phyloP scores from a whole-genome alignment of 2,888 invertebrate species.

The Dolomedes plantarius region DNA sequence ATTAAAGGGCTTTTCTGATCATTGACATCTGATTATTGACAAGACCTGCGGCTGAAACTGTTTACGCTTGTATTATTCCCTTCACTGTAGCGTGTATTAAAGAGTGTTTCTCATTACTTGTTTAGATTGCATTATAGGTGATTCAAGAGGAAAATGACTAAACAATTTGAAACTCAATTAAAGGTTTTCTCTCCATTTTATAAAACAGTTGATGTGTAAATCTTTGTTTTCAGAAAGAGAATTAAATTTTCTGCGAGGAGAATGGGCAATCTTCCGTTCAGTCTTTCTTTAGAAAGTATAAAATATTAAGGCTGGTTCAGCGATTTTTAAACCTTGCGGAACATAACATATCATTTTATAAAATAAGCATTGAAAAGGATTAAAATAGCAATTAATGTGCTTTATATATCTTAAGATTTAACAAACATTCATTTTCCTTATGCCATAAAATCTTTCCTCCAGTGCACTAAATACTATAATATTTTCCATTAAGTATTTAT shows the following conservation, averaged over 20 bases:
- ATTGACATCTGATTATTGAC: conserved; percentile 38
- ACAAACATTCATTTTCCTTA: too few relatives aligned
- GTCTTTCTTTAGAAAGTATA: too few relatives aligned
- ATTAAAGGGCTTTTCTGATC: conserved; percentile 5
- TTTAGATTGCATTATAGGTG: conserved; percentile 25
- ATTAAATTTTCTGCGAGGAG: not conserved
- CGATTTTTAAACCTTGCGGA: too few relatives aligned
- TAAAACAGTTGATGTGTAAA: conserved; percentile 31
- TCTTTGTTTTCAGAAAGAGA: not conserved
- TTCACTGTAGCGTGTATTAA: not conserved
- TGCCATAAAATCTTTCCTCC: too few relatives aligned
- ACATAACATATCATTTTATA: too few relatives aligned
- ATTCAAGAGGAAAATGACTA: conserved; percentile 39
- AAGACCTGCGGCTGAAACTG: conserved; percentile 13
- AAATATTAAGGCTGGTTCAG: too few relatives aligned
- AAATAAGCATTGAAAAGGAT: too few relatives aligned
- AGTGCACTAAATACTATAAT: too few relatives aligned
- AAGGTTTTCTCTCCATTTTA: conserved; percentile 35
- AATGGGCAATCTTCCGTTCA: too few relatives aligned
- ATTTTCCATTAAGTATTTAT: too few relatives aligned
- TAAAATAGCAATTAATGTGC: too few relatives aligned
- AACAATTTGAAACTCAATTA: conserved; percentile 40
- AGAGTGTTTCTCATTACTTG: conserved; percentile 17
- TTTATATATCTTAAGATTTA: too few relatives aligned
- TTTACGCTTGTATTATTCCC: conserved; percentile 18